phyloP scores from a whole-genome alignment of 2,888 invertebrate genomes.

The Cephus pulcher region DNA sequence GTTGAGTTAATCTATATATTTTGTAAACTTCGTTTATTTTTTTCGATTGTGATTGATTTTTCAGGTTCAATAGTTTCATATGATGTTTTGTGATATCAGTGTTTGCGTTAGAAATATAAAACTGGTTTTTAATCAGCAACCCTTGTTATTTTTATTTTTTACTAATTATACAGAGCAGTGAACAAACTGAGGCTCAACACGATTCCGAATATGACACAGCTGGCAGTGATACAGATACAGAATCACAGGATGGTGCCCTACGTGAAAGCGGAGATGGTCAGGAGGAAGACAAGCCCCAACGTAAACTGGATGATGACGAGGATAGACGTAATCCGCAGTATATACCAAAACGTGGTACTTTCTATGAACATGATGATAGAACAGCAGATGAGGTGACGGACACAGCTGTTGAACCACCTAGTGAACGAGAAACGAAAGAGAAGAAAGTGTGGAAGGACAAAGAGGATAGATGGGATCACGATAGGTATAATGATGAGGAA shows the following conservation, averaged over 20 bases:
- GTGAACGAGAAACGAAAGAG: constrained; percentile 59
- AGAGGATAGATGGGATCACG: constrained; percentile 86
- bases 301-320: constrained; percentile 91
- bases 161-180: constrained; percentile 50
- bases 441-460: constrained; percentile 71
- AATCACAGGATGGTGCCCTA: constrained; percentile 60
- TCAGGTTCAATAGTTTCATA: background rate
- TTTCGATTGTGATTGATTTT: background rate
- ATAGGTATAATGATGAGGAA: constrained; percentile 83
- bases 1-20: background rate
- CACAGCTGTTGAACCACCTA: constrained; percentile 45
- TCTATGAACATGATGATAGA: constrained; percentile 96
- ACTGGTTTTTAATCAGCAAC: background rate
- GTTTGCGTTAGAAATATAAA: background rate
- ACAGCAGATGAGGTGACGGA: constrained; percentile 74
- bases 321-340: constrained; percentile 97
- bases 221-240: constrained; percentile 51
- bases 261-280: constrained; percentile 64
- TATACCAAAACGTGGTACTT: constrained; percentile 94
- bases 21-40: background rate
- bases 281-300: constrained; percentile 71
- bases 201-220: constrained; percentile 62
- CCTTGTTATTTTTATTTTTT: background rate
- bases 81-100: background rate
- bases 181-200: constrained; percentile 55